Evolutionary conservation across 2,888 invertebrate species (phyloP), one percentile per base, ranked within the genome.

Genomic region (Anticlea derivata): DNA sequence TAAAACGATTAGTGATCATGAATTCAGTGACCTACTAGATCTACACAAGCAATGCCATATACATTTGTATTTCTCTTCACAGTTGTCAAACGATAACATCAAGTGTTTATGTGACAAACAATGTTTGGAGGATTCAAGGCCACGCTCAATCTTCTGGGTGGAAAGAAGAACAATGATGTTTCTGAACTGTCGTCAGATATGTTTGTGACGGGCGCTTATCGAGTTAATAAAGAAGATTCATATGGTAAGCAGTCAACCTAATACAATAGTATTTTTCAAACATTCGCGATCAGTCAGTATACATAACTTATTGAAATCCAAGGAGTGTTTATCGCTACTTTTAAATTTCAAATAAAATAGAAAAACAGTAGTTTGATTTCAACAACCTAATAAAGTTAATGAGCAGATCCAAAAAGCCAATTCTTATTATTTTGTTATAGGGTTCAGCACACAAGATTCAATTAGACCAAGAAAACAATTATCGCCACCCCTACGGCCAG

Each of bases 91-190:
- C 38, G 17, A 5, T 43, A 12, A 20, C 13, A 29, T 29, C 35
- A 27, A 35, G 23, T 43, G 41, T 48, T 51, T 12, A 23, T 26
- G 33, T 55, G 64, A 27, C 41, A 60, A 13, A 58, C 60, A 34
- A 55, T 68, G 50, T 81, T 85, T 55, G 65, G 73, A 10, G 77
- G 86, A 23, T 89, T 87, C 59, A 80, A 71, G 43, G 84, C 82
- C 1, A 71, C 78, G 1, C 60, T 89, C 6, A 79, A 84, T 54
- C 61, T 88, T 11, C 58, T 70, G 12, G 67, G 73, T 17, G 65
- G 73, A 1, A 73, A 68, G 13, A 67, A 55, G 0, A 73, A 65
- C 17, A 74, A 70, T n/a, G 61, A 69, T 1, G 64, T 66, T 5
- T 65, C 62, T 2, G 61, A 65, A 7, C 43, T 60, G n/a, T 72